Base-by-base conservation (phyloP, 2,888 invertebrate genomes). In the Parochlus steinenii region DNA sequence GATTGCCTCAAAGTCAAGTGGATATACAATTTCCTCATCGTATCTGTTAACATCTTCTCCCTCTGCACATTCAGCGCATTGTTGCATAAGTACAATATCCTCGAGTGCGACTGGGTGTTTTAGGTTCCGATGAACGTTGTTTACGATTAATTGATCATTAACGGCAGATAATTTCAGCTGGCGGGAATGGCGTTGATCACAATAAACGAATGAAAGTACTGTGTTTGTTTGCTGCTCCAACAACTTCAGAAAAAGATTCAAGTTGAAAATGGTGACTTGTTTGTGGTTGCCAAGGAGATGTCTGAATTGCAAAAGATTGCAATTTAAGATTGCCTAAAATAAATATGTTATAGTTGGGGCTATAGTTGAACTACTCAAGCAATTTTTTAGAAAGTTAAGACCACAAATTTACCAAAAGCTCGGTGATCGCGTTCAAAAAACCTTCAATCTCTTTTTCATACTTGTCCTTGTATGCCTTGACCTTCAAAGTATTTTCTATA, bases 231-330 rank as follows among this genome's bases (percentile, higher is more conserved):
- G 65, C 1, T 52, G 41, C 46, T 69, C 70, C 4, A 70, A 47
- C 14, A 69, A 57, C 38, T 56, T 55, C 1, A 69, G 52, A 46
- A 67, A 69, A 37, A 63, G 60, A 14, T 53, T 44, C 3, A 67
- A 62, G 46, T 69, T 70, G 51, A 65, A 63, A 25, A 62, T 59
- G 53, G 74, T 57, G 46, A 76, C 52, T 45, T 66, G 58, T 42
- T 61, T 54, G 55, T 74, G 56, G 55, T 69, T 55, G n/a, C 73
- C 58, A 25, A 71, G 49, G 10, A 68, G 50, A 1, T 67, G 44
- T 37, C 64, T 40, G 31, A 68, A 45, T 31, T 71, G 65, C 11
- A 61, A 48, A 36, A 53, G 48, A 48, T 69, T 65, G 32, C 66
- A 62, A 44, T 58, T 56, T 10, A 64, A 58, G 30, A 64, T 47